Base-by-base conservation (phyloP, 2,797 vertebrate species). In the Threskiornis aethiopicus region DNA sequence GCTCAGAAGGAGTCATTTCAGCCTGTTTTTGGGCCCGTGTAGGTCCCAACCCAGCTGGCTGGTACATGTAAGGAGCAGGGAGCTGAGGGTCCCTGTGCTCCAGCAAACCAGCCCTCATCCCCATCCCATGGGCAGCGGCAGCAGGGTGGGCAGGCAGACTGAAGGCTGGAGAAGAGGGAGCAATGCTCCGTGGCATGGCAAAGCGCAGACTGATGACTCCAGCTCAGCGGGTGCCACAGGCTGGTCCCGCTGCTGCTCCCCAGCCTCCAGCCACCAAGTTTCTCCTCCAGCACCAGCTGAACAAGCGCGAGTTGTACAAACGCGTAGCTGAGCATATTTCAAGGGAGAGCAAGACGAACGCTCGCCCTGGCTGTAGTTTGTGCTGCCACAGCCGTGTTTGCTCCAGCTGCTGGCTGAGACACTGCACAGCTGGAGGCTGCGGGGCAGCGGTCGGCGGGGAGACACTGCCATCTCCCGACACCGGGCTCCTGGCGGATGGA, bases 301-400 rank as follows among this genome's bases (percentile, higher is more conserved):
- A 10, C 44, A 3, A 22, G 22, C 17, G 20, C 3, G 1, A 14
- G 7, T 3, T 12, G 28, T 16, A 9, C 64, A 51, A 35, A 47
- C 0, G 2, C 6, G 2, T 13, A 31, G 24, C 39, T 17, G 69
- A 54, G 47, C 4, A 2, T 13, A 1, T 59, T 39, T 33, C 25
- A 5, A 9, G 19, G 20, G 2, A 41, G 39, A 17, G 13, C 0
- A 24, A n/a, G 52, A 0, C 1, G 4, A 11, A 12, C 0, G 0
- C 20, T 41, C 0, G 1, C 35, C 2, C 42, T 0, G 47, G 16
- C 1, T 29, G 19, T 7, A 47, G 25, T 11, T 29, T 19, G 47
- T 5, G 28, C 28, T 25, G 35, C 39, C 37, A 0, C 4, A 6
- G 61, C 54, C 10, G 1, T 3, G 49, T 2, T 47, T 6, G 35